Base-by-base conservation (phyloP, 2,113 vertebrate genomes). In the Lates calcarifer region DNA sequence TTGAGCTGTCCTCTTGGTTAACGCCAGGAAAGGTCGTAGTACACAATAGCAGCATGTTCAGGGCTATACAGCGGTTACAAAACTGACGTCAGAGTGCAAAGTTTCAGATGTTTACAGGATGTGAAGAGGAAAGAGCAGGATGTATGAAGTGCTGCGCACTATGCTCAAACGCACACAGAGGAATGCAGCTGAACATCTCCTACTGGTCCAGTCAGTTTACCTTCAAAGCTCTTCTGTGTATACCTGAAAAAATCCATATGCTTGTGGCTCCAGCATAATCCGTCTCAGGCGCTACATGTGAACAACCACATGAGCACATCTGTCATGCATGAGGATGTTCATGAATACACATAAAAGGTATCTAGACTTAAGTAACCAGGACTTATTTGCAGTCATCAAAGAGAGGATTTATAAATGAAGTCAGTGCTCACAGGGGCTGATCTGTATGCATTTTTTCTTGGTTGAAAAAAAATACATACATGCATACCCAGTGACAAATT, bases 1-100 rank as follows among this genome's bases (percentile, higher is more conserved):
- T 61, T 4, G 3, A 67, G 62, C 67, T 58, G 20, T 57, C 31
- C 1, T 2, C 3, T 71, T 51, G 60, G 29, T 39, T 77, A 58
- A 51, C 24, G 35, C 51, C 26, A n/a, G 37, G 49, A 3, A 17
- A 69, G 60, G 33, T 43, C 43, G 14, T 3, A 11, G 24, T 28
- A 31, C 41, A 67, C 26, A 43, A 28, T 20, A 31, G 28, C 33
- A 10, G 37, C 22, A 29, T 58, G 49, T 74, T 43, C 7, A 28
- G 11, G 6, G 14, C 41, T 31, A 49, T 31, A 10, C 68, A 77
- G 68, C 43, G 74, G 75, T 77, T 83, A 26, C 6, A 77, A 33
- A 57, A 43, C 55, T 12, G 41, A 78, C 49, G 75, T 66, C 47
- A 84, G 64, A 65, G 58, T 2, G 6, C 10, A 0, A 1, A 20